Evolutionary conservation across 1,140 invertebrate species (phyloP), one percentile per base, ranked within the genome.

Genomic region (Aphelinus atriplicis): DNA sequence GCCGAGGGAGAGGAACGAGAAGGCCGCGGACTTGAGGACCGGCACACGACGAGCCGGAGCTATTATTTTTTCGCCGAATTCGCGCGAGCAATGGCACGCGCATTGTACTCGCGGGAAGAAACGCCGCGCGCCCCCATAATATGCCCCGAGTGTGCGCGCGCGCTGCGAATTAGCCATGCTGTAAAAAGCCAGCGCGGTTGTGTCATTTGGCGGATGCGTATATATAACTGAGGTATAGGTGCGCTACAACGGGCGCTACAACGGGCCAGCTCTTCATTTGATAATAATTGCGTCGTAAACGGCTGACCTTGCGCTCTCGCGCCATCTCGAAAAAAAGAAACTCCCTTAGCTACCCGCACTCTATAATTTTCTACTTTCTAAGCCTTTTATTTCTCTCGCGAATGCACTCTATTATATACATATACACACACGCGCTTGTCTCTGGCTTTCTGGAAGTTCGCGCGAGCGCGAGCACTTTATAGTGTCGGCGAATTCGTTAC

Each of bases 221-320:
- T 26, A 26, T 26, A 26, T 26, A 26, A 26, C 26, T 26, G 26
- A 26, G 26, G 57, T 47, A 6, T 3, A 3, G 3, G 57, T 60
- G 57, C 57, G 57, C 26, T 26, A 4, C 26, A 26, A 26, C 26
- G 26, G 26, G 26, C 26, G 26, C 26, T 26, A 26, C 26, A 26
- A 26, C 60, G n/a, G 2, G 42, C 60, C 4, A 79, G 80, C 77
- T 81, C 84, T 86, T 87, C 80, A 87, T 87, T 85, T 74, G 82
- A 85, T 86, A 87, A 86, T 87, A 85, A 87, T 85, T 84, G 79
- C 80, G 67, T 74, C 74, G 67, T 78, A 81, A 80, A 80, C 69
- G 76, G 9, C 46, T 45, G 65, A 74, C 65, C 72, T 74, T 74
- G 66, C 65, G 56, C 68, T 62, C 26, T n/a, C 26, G 9, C 47